These are phyloP conservation scores for Caenorhabditis sinica DNA, from an alignment of 2,888 invertebrate genomes.

Conservation along the genomic window DNA sequence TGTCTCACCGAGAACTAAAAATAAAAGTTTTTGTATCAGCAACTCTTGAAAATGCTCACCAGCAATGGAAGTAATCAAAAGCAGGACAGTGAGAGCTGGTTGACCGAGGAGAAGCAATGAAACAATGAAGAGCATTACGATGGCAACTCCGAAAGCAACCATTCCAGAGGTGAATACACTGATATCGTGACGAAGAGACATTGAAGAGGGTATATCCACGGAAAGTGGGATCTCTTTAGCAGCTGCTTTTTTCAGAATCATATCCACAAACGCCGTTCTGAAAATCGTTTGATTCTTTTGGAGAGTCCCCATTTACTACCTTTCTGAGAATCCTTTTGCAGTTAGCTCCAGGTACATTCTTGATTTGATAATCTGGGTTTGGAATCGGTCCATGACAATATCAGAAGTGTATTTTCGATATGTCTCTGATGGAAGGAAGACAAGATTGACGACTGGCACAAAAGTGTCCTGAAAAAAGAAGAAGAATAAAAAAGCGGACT, in stretches of 20 bases:
- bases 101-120: slow-evolving; percentile 76
- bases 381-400: slow-evolving; percentile 78
- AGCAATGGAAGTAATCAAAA: slow-evolving; percentile 70
- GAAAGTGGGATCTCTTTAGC: slow-evolving; percentile 77
- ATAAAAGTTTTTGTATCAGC: too few species aligned
- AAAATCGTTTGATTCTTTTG: not conserved
- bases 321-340: slow-evolving; percentile 77
- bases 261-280: slow-evolving; percentile 52
- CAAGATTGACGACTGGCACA: slow-evolving; percentile 82
- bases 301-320: slow-evolving; percentile 63
- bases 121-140: slow-evolving; percentile 68
- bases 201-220: slow-evolving; percentile 78
- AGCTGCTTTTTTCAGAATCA: slow-evolving; percentile 70
- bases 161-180: slow-evolving; percentile 72
- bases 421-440: slow-evolving; percentile 79
- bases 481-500: not conserved
- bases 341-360: slow-evolving; percentile 83
- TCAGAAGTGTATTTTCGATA: slow-evolving; percentile 80
- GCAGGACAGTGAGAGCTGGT: slow-evolving; percentile 73
- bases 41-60: too few species aligned
- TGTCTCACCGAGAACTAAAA: slow-evolving; percentile 73
- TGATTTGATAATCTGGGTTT: slow-evolving; percentile 76
- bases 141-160: slow-evolving; percentile 69
- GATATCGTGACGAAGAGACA: slow-evolving; percentile 82
- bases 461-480: slow-evolving; percentile 78